phyloP scores from a whole-genome alignment of 2,888 invertebrate species.

The Neoascia interrupta region DNA sequence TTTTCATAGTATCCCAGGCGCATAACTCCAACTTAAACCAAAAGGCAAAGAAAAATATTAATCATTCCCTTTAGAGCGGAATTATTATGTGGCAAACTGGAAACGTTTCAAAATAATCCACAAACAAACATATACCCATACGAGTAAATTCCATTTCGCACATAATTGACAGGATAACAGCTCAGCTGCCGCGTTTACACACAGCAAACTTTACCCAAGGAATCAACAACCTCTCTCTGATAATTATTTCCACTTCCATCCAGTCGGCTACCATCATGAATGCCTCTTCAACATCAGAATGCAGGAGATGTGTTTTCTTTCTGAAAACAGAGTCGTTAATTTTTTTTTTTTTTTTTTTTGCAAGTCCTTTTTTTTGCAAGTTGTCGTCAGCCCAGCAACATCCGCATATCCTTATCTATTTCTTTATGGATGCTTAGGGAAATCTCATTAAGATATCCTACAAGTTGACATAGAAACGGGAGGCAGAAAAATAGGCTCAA shows the following conservation, averaged over 20 bases:
- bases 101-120: slow-evolving; percentile 25
- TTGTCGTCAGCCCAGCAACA: slow-evolving; percentile 53
- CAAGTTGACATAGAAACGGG: slow-evolving; percentile 65
- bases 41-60: slow-evolving; percentile 13
- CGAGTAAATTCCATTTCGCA: slow-evolving; percentile 39
- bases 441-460: slow-evolving; percentile 67
- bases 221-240: slow-evolving; percentile 64
- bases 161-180: slow-evolving; percentile 68
- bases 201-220: slow-evolving; percentile 60
- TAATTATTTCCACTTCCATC: slow-evolving; percentile 55
- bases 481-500: slow-evolving; percentile 39
- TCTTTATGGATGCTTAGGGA: slow-evolving; percentile 65
- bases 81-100: no score
- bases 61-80: no score
- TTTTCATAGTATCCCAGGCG: no score
- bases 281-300: slow-evolving; percentile 57
- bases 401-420: slow-evolving; percentile 64
- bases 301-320: slow-evolving; percentile 58
- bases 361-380: slow-evolving; percentile 27
- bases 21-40: no score
- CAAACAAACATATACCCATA: background rate
- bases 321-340: no score
- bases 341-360: slow-evolving; percentile 10
- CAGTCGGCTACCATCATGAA: slow-evolving; percentile 5
- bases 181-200: slow-evolving; percentile 62